phyloP scores from a whole-genome alignment of 2,888 invertebrate species.

The Arctia plantaginis region DNA sequence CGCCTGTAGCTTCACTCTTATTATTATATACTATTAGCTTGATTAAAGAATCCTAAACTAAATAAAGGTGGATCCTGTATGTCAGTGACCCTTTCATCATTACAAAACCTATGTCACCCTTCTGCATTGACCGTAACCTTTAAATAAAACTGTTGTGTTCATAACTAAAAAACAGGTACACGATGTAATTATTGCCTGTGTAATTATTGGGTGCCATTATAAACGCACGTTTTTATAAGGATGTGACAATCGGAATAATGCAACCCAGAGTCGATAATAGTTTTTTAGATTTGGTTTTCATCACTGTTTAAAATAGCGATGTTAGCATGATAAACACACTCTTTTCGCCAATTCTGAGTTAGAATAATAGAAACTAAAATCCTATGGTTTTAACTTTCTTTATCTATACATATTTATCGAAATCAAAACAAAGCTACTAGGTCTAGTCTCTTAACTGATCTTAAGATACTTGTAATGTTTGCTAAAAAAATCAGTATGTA shows the following conservation, averaged over 20 bases:
- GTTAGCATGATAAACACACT: neutral
- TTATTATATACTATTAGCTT: neutral
- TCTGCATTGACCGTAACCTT: conserved; percentile 32
- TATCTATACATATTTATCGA: neutral
- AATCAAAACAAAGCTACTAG: conserved; percentile 7
- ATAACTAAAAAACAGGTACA: neutral
- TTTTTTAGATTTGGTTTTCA: neutral
- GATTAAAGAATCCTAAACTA: neutral
- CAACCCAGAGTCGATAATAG: neutral
- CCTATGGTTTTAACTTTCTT: neutral
- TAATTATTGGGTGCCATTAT: neutral
- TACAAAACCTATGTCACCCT: conserved; percentile 20
- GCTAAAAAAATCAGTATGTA: neutral
- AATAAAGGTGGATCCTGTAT: neutral
- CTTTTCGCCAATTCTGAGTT: neutral
- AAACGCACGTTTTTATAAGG: neutral
- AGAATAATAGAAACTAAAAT: neutral
- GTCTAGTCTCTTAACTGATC: conserved; percentile 14
- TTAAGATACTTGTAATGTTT: conserved; percentile 10
- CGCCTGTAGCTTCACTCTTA: too few species aligned
- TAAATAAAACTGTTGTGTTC: neutral
- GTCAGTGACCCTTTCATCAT: conserved; percentile 25
- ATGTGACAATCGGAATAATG: neutral
- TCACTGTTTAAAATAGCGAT: neutral
- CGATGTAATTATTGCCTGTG: neutral